These are phyloP conservation scores for Microtus montanus DNA, from an alignment of 2,113 vertebrate genomes.

Conservation along the genomic window DNA sequence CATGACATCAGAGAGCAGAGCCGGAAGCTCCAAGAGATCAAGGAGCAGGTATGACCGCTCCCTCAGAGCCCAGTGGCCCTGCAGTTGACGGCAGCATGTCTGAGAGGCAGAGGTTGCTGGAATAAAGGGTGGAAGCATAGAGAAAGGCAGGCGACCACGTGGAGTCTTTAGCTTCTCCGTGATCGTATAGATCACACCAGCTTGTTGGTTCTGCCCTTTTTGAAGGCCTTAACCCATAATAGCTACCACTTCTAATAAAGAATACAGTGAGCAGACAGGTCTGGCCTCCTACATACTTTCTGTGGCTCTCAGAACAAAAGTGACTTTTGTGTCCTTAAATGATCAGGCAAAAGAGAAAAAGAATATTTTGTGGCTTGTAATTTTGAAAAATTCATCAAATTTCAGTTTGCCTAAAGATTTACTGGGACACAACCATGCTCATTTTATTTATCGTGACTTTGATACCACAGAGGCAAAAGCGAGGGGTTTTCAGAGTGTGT, in stretches of 20 bases:
- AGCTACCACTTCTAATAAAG: background rate
- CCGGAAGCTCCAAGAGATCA: conserved; percentile 99
- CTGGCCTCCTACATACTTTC: background rate
- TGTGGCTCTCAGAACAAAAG: background rate
- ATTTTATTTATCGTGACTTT: background rate
- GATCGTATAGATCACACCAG: background rate
- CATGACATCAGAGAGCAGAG: conserved; percentile 99
- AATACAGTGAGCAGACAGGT: background rate
- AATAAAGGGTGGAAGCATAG: background rate
- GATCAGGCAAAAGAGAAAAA: background rate
- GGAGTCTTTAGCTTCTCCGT: background rate
- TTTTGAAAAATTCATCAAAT: conserved; percentile 15
- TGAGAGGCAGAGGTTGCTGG: background rate
- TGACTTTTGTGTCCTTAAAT: background rate
- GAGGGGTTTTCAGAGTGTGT: background rate
- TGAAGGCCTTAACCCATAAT: background rate
- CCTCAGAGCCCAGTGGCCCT: conserved; percentile 35
- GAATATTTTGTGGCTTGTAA: background rate
- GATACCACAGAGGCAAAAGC: background rate
- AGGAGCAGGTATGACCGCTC: conserved; percentile 93
- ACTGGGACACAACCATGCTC: background rate
- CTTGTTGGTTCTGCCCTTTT: background rate
- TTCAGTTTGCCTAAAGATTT: background rate
- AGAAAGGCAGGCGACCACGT: conserved; percentile 36
- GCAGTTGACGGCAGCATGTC: background rate